Conservation (phyloP, 2,888 invertebrate genomes). For the Oxystoma pomonae region DNA sequence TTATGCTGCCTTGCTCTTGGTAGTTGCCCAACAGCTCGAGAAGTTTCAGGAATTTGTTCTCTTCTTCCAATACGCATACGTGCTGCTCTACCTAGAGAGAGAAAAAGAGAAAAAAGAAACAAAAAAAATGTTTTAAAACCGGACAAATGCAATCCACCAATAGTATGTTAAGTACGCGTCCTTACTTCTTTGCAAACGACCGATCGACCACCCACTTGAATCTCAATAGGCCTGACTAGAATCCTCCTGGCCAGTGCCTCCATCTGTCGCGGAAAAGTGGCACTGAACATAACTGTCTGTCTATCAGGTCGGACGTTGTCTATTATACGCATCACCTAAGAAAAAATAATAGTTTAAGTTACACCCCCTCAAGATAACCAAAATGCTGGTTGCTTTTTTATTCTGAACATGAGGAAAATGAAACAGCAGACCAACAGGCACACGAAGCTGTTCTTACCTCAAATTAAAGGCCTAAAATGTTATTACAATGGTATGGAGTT, state of each 20-base stretch:
- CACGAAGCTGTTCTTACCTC: too few relatives aligned
- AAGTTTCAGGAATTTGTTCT: conserved; percentile 95
- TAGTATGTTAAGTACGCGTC: neutral
- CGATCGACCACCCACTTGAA: conserved; percentile 88
- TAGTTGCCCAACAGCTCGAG: conserved; percentile 95
- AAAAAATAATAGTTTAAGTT: conserved; percentile 43
- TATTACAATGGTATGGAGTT: too few relatives aligned
- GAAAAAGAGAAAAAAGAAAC: too few relatives aligned
- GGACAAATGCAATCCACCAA: neutral
- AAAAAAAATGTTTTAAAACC: conserved; percentile 2
- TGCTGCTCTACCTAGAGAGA: conserved; percentile 89
- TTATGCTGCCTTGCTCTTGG: conserved; percentile 87
- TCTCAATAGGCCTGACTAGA: conserved; percentile 91
- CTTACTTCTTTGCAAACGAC: conserved; percentile 89
- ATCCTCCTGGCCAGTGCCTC: conserved; percentile 94
- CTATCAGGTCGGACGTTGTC: conserved; percentile 95
- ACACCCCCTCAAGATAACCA: too few relatives aligned
- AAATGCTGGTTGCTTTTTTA: too few relatives aligned
- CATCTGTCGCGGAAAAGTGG: conserved; percentile 99
- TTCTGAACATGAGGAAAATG: too few relatives aligned
- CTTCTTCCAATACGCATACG: conserved; percentile 90
- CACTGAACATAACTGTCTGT: conserved; percentile 98
- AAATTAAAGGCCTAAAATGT: too few relatives aligned
- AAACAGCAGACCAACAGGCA: too few relatives aligned
- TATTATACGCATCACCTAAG: conserved; percentile 78